Evolutionary conservation across 2,113 vertebrate species (phyloP).

Genomic region (Poicephalus meyeri): DNA sequence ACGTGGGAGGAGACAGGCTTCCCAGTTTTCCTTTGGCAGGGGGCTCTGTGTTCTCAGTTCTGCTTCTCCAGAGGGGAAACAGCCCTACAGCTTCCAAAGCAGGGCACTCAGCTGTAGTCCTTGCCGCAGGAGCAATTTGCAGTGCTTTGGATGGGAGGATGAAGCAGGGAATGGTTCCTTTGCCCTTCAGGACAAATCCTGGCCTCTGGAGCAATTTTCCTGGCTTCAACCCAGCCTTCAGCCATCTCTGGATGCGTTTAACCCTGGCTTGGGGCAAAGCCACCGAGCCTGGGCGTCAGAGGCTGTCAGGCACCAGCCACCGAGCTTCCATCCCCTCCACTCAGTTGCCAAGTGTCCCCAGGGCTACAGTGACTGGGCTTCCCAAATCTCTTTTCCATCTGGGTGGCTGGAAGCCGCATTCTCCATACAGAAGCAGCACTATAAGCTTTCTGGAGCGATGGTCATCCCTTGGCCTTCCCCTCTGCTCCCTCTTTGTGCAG

Average conservation of each 20-base stretch:
- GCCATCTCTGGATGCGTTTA: neutral
- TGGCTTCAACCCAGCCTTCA: fast-evolving
- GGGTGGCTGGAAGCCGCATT: constrained; percentile 52
- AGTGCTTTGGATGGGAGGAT: neutral
- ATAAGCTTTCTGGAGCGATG: constrained; percentile 78
- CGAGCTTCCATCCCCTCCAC: neutral
- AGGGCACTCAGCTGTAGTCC: fast-evolving
- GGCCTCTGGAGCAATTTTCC: neutral
- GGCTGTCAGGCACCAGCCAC: neutral
- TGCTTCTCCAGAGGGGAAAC: fast-evolving
- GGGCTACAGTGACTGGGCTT: neutral
- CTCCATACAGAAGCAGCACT: constrained; percentile 2
- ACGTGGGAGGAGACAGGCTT: neutral
- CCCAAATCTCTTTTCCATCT: neutral
- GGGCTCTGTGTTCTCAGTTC: neutral
- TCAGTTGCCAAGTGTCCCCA: constrained; percentile 70
- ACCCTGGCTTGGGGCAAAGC: neutral
- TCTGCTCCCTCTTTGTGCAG: constrained; percentile 52
- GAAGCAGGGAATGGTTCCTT: neutral
- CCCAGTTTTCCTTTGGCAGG: neutral
- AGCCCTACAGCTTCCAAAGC: neutral
- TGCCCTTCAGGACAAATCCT: neutral
- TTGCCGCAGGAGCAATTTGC: neutral
- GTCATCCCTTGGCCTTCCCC: constrained; percentile 67
- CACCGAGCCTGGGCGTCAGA: neutral